Base-by-base conservation (phyloP, 2,888 invertebrate genomes). In the Heliconius hortense region DNA sequence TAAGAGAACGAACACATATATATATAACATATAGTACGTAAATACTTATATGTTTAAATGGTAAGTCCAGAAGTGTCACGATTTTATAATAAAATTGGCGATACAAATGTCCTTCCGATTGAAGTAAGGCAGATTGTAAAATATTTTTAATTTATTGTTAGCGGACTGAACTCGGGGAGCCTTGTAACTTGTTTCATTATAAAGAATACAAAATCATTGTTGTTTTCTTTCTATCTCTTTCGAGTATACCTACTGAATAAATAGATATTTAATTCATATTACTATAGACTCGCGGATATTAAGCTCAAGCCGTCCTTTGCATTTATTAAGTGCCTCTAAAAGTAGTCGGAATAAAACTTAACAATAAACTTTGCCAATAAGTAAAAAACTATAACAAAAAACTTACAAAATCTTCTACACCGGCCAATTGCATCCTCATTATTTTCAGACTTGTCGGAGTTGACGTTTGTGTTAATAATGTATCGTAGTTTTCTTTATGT, bases 121-220 rank as follows among this genome's bases (percentile, higher is more conserved):
- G 62, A 72, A 28, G 26, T 48, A 31, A 64, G 62, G 31, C 31
- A 31, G 26, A 72, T 72, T 72, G 63, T 78, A 67, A 79, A 74
- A 73, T 76, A 77, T 71, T 76, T n/a, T 13, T 68, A 73, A 76
- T 76, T 71, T 73, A 70, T 76, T 76, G 84, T 86, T 85, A 86
- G 83, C 84, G 84, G 86, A 89, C 86, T 86, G 87, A 88, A 86
- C 81, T 82, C 79, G 80, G 81, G 79, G 79, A 86, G 85, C 85
- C 87, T 87, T 90, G 88, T 87, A 87, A 88, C 84, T 88, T 87
- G 86, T 89, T 88, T 88, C 85, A 90, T 88, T 89, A 90, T 88
- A 90, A 86, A 82, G 81, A 86, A 85, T 88, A 79, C 81, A 86
- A 89, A 89, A 85, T 83, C 80, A 84, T 79, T 79, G n/a, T 81